A percentile compares a stretch with the other conserved stretches of the same genome.
Conservation (phyloP, 2,113 vertebrate species). For the Prionailurus viverrinus region DNA sequence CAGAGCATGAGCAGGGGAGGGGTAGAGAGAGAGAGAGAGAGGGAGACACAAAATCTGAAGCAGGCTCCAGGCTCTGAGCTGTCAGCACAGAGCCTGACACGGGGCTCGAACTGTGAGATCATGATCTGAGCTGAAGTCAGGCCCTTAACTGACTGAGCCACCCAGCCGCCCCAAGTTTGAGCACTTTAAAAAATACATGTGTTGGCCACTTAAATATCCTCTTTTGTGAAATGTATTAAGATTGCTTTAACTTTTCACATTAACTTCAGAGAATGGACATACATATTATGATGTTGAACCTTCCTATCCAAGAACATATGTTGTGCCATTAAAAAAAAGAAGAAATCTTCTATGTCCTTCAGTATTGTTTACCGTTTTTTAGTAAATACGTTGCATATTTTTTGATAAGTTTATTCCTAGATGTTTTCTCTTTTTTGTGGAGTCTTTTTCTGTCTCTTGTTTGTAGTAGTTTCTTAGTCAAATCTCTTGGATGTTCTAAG, state of each 20-base stretch:
- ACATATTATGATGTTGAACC: not conserved
- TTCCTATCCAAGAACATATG: not conserved
- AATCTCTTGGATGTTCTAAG: not conserved
- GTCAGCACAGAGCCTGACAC: no score
- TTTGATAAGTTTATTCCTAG: not conserved
- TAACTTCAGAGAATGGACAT: slow-evolving; percentile 20
- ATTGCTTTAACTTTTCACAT: not conserved
- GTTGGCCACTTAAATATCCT: slow-evolving; percentile 31
- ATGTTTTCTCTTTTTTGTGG: not conserved
- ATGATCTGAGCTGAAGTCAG: no score
- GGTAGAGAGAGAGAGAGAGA: no score
- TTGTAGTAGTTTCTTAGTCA: not conserved
- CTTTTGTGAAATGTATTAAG: not conserved
- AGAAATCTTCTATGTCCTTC: not conserved
- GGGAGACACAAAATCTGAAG: no score
- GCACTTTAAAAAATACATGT: not conserved
- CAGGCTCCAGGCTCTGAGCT: no score
- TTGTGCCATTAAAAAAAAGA: no score
- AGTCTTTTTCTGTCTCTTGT: slow-evolving; percentile 12
- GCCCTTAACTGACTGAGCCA: no score
- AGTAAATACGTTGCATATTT: not conserved
- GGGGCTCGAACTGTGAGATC: no score
- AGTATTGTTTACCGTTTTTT: not conserved
- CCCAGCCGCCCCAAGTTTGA: no score
- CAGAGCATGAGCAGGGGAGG: no score